These are phyloP conservation scores for Lasioglossum baleicum DNA, from an alignment of 1,140 invertebrate species.

Conservation along the genomic window DNA sequence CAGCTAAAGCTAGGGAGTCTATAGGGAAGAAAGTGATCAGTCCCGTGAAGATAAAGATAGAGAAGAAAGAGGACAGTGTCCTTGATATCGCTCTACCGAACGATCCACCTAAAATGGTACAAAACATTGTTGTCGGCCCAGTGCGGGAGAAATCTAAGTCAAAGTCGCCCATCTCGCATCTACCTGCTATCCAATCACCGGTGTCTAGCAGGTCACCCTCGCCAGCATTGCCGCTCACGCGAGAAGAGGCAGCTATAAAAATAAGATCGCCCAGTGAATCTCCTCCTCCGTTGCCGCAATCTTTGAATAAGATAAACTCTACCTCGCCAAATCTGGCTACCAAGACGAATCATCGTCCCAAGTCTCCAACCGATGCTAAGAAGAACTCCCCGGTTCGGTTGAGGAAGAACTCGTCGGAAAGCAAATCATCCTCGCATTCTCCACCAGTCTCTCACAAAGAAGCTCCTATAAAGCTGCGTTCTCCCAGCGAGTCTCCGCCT, in stretches of 20 bases:
- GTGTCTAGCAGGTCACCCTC: constrained; percentile 71
- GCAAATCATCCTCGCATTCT: constrained; percentile 50
- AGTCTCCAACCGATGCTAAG: constrained; percentile 14
- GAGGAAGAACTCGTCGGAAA: constrained; percentile 29
- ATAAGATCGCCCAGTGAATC: constrained; percentile 71
- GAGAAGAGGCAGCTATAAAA: constrained; percentile 70
- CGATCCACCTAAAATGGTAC: constrained; percentile 55
- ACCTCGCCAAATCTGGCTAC: constrained; percentile 20
- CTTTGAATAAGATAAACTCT: constrained; percentile 33
- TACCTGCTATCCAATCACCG: constrained; percentile 60
- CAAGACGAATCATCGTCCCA: constrained; percentile 37
- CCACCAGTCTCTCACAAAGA: constrained; percentile 52
- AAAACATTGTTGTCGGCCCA: constrained; percentile 15
- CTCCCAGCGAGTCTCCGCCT: constrained; percentile 61
- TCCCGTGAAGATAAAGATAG: constrained; percentile 68
- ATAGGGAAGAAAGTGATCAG: constrained; percentile 73
- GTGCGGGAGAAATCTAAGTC: constrained; percentile 45
- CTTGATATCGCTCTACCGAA: constrained; percentile 69
- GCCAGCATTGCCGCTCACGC: constrained; percentile 68
- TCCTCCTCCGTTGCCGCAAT: constrained; percentile 41
- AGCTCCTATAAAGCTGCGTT: constrained; percentile 43
- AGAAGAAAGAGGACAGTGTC: constrained; percentile 65
- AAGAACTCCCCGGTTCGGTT: constrained; percentile 43
- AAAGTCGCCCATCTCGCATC: constrained; percentile 42
- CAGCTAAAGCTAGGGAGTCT: constrained; percentile 82